Conservation (phyloP, 2,888 invertebrate genomes). For the Eudemis profundana region DNA sequence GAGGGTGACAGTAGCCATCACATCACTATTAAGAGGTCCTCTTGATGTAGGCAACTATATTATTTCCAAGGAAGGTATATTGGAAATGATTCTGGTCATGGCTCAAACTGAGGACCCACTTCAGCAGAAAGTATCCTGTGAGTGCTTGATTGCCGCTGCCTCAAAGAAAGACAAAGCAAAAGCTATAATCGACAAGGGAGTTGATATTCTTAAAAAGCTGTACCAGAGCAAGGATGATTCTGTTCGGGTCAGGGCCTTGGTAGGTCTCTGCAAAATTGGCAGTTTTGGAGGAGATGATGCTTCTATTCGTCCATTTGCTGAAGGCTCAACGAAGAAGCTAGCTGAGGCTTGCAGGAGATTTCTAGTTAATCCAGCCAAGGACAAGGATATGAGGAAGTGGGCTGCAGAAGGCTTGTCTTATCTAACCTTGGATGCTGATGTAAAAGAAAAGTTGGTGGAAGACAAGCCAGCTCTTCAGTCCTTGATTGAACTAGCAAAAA, state of each 20-base stretch:
- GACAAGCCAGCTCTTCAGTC: constrained; percentile 93
- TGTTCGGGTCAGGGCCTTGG: constrained; percentile 94
- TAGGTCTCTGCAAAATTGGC: constrained; percentile 98
- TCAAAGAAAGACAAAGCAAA: constrained; percentile 98
- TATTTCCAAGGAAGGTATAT: constrained; percentile 93
- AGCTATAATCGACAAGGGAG: constrained; percentile 94
- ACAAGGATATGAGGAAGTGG: constrained; percentile 96
- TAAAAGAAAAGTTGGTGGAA: constrained; percentile 97
- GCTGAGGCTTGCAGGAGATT: constrained; percentile 97
- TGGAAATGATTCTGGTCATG: constrained; percentile 99
- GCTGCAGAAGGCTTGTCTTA: constrained; percentile 98
- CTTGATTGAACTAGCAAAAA: constrained; percentile 94
- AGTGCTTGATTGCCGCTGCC: constrained; percentile 98
- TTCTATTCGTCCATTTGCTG: constrained; percentile 96
- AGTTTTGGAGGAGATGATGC: constrained; percentile 98
- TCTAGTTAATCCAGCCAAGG: constrained; percentile 93
- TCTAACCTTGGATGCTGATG: constrained; percentile 98
- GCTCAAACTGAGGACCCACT: constrained; percentile 95
- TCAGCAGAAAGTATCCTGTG: constrained; percentile 97
- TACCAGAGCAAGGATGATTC: constrained; percentile 96
- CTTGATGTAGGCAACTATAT: constrained; percentile 96
- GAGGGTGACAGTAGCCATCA: constrained; percentile 94
- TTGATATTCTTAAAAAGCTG: constrained; percentile 96
- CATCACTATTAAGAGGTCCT: constrained; percentile 95
- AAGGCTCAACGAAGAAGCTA: constrained; percentile 96